Evolutionary conservation across 2,113 vertebrate genomes (phyloP), one percentile per base, ranked within the genome.

Genomic region (Mastomys natalensis): DNA sequence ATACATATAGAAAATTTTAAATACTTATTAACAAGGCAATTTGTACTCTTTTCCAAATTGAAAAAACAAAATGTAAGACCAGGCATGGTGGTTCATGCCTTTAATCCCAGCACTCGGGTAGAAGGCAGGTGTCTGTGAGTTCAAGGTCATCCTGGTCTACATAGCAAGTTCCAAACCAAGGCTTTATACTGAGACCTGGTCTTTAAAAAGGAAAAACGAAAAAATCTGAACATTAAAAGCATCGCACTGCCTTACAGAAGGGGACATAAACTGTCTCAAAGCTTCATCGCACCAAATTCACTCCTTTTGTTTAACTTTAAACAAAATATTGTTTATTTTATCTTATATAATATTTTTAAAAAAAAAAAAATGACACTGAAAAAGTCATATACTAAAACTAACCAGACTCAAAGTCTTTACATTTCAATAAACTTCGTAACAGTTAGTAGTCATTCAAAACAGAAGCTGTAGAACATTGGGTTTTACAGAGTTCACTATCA

Each of bases 21-120:
- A 37, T 34, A 91, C 22, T 87, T 96, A 51, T 26, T 89, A 93
- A 95, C 62, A 95, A 78, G 84, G 82, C 19, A 86, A 87, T 82
- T 51, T 2, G 24, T 53, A 29, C 62, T 60, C 40, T 73, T 90
- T 95, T 62, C 60, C 34, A 72, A 73, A 84, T 62, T 29, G 17
- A 24, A 40, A 58, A 48, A 51, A 17, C 7, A 62, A 62, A 62
- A 24, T 22, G 4, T 84, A 62, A 62, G n/a, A 7, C 81, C n/a
- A 84, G 58, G 58, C n/a, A 29, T 31, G n/a, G 58, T 62, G 24
- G 7, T 84, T 17, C n/a, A 43, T 3, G 24, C 40, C 58, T 62
- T 84, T 84, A 84, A 43, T 62, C 24, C n/a, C 24, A 84, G 15
- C n/a, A 62, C 40, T 62, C 81, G 45, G 58, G 8, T 8, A 62